These are phyloP conservation scores for Festucalex cinctus DNA, from an alignment of 2,113 vertebrate genomes.

Conservation along the genomic window DNA sequence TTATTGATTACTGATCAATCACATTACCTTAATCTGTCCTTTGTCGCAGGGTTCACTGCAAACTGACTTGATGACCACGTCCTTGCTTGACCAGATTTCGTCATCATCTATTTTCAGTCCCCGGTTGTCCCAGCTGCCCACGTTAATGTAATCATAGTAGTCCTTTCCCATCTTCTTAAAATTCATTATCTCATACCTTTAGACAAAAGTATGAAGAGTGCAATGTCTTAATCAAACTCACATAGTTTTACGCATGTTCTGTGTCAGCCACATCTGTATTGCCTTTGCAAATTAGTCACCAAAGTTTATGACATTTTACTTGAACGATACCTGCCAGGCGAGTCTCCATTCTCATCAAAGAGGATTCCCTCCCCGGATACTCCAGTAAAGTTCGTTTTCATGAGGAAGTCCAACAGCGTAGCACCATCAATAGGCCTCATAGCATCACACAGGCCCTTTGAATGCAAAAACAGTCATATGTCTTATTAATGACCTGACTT, in stretches of 20 bases:
- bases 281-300: neutral
- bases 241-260: no score
- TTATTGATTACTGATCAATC: neutral
- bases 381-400: conserved; percentile 96
- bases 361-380: conserved; percentile 92
- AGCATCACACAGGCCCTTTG: conserved; percentile 85
- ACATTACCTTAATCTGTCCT: conserved; percentile 92
- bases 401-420: conserved; percentile 90
- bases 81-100: conserved; percentile 92
- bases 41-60: conserved; percentile 98
- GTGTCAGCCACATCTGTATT: neutral
- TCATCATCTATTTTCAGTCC: conserved; percentile 93
- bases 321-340: conserved; percentile 86
- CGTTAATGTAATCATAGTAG: conserved; percentile 93
- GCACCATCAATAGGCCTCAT: conserved; percentile 94
- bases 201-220: neutral
- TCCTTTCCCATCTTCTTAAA: conserved; percentile 99
- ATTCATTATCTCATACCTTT: conserved; percentile 98
- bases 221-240: neutral
- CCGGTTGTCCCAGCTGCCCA: conserved; percentile 96
- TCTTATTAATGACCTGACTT: neutral
- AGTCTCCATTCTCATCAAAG: conserved; percentile 95
- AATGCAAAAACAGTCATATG: conserved; percentile 13
- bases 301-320: neutral
- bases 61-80: conserved; percentile 85